A percentile compares a stretch with the other conserved stretches of the same genome.
phyloP scores from a whole-genome alignment of 1,140 invertebrate species.

The Drosophila obscura region DNA sequence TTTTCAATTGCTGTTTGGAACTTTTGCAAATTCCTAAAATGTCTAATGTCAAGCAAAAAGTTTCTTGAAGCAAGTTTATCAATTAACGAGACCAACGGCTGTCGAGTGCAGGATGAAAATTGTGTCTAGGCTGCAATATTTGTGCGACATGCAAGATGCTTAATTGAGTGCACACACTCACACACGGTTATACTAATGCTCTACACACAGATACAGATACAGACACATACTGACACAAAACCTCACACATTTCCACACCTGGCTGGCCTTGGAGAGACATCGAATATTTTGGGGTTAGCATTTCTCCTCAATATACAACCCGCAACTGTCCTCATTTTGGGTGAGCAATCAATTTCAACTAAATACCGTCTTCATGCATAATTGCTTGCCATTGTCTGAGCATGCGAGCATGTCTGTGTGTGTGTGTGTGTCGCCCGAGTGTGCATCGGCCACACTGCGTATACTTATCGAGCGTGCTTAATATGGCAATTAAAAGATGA shows the following conservation, averaged over 20 bases:
- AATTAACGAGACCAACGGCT: slow-evolving; percentile 47
- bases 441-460: slow-evolving; percentile 30
- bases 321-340: slow-evolving; percentile 45
- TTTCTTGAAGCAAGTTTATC: slow-evolving; percentile 25
- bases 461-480: slow-evolving; percentile 65
- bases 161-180: slow-evolving; percentile 62
- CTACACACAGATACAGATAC: slow-evolving; percentile 2
- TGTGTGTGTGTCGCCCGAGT: slow-evolving; percentile 4
- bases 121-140: slow-evolving; percentile 49
- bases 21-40: slow-evolving; percentile 1
- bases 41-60: slow-evolving; percentile 7
- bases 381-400: slow-evolving; percentile 56
- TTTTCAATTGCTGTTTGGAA: background rate
- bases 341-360: slow-evolving; percentile 73
- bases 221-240: slow-evolving; percentile 1
- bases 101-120: slow-evolving; percentile 37
- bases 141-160: slow-evolving; percentile 43
- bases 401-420: slow-evolving; percentile 8
- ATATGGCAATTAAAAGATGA: slow-evolving; percentile 77
- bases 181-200: background rate
- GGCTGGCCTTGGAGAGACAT: slow-evolving; percentile 37
- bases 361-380: slow-evolving; percentile 72
- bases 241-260: slow-evolving; percentile 62
- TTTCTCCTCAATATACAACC: slow-evolving; percentile 24
- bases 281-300: slow-evolving; percentile 34